Percentiles rank a stretch among this genome's conserved stretches.
phyloP scores from a whole-genome alignment of 2,797 vertebrate species.

The Mormyrus proboscirostris region DNA sequence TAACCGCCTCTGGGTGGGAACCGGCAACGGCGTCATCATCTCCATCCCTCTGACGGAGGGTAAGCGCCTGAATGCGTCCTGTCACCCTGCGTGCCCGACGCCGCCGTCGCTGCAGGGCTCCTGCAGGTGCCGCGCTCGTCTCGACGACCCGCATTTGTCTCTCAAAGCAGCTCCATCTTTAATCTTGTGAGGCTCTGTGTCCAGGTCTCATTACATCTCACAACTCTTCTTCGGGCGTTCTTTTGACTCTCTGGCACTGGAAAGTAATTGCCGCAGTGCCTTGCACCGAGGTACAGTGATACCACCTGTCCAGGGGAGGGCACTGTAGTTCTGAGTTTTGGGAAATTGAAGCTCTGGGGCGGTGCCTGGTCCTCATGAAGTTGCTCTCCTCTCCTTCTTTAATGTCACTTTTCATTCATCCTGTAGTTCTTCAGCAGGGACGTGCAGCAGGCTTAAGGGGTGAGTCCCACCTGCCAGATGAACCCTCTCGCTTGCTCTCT shows the following conservation, averaged over 20 bases:
- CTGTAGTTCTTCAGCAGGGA: conserved; percentile 80
- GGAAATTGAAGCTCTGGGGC: conserved; percentile 22
- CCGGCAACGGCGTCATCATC: conserved; percentile 97
- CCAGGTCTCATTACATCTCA: background rate
- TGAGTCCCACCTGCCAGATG: conserved; percentile 66
- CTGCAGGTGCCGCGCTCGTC: background rate
- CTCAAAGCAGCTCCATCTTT: background rate
- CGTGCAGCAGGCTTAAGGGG: conserved; percentile 79
- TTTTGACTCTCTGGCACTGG: background rate
- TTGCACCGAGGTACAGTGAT: background rate
- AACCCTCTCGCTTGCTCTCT: conserved; percentile 42
- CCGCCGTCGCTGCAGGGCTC: background rate
- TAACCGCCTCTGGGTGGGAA: conserved; percentile 92
- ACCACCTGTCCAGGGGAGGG: background rate
- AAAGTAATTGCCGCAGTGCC: background rate
- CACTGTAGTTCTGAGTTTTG: background rate
- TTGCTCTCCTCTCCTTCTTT: conserved; percentile 64
- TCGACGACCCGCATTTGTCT: background rate
- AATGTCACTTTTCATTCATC: conserved; percentile 72
- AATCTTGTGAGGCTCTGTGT: background rate
- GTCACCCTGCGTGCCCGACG: background rate
- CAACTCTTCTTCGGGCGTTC: background rate
- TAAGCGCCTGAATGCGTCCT: conserved; percentile 53
- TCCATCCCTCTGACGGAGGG: conserved; percentile 93
- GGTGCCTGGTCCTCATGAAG: conserved; percentile 60